Conservation (phyloP, 1,140 invertebrate species). For the Brachionus asplanchnoidis region DNA sequence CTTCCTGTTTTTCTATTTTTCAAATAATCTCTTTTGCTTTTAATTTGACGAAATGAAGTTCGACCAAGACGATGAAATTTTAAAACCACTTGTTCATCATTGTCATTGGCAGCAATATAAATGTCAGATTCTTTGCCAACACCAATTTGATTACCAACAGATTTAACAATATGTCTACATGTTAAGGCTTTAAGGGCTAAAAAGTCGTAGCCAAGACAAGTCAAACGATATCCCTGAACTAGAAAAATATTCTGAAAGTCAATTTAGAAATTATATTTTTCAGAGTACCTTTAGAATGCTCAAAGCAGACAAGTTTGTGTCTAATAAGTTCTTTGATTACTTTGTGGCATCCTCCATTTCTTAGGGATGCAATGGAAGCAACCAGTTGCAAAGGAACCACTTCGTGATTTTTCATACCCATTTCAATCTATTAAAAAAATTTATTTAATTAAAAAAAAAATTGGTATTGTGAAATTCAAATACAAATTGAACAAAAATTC, state of each 20-base stretch:
- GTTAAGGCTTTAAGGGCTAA: conserved; percentile 82
- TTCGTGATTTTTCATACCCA: conserved; percentile 99
- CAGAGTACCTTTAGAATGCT: conserved; percentile 64
- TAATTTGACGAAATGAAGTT: conserved; percentile 91
- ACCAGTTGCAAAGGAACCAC: conserved; percentile 80
- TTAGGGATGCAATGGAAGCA: conserved; percentile 86
- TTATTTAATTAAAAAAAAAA: not conserved
- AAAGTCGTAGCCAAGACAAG: conserved; percentile 94
- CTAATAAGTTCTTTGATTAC: conserved; percentile 81
- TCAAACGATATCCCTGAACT: conserved; percentile 84
- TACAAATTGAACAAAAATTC: too few species aligned
- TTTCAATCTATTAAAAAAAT: conserved; percentile 73
- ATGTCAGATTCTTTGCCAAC: conserved; percentile 94
- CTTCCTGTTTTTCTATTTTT: conserved; percentile 78
- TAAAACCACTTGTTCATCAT: conserved; percentile 67
- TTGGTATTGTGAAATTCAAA: too few species aligned
- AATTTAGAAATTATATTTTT: conserved; percentile 49
- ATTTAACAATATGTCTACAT: conserved; percentile 69
- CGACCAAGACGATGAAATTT: conserved; percentile 88
- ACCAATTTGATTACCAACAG: conserved; percentile 96
- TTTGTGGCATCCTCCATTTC: conserved; percentile 87
- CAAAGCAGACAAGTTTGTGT: conserved; percentile 80
- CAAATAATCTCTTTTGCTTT: conserved; percentile 94
- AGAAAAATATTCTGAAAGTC: not conserved
- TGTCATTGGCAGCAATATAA: conserved; percentile 75